Evolutionary conservation across 2,113 vertebrate species (phyloP).

Genomic region (Hippocampus mohnikei): DNA sequence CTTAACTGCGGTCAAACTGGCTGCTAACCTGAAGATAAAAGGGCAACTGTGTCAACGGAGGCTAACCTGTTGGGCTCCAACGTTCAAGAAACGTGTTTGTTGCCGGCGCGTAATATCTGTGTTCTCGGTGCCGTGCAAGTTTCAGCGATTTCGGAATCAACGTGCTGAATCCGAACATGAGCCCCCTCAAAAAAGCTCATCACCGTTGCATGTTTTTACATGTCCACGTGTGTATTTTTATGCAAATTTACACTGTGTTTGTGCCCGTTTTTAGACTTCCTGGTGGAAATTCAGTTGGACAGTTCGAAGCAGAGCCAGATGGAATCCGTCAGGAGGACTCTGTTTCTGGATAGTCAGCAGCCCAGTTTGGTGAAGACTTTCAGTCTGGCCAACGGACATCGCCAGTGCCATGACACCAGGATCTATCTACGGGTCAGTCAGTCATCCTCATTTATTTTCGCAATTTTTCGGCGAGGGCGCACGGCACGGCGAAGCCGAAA

Average conservation of each 20-base stretch:
- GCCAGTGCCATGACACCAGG: slow-evolving; percentile 75
- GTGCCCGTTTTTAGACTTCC: slow-evolving; percentile 69
- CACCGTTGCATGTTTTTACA: slow-evolving; percentile 4
- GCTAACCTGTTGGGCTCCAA: slow-evolving; percentile 34
- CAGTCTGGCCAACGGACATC: slow-evolving; percentile 70
- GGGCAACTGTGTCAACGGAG: slow-evolving; percentile 54
- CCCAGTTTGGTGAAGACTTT: slow-evolving; percentile 68
- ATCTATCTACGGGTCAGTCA: slow-evolving; percentile 81
- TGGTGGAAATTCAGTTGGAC: slow-evolving; percentile 84
- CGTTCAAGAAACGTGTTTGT: slow-evolving; percentile 43
- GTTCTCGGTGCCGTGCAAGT: neutral
- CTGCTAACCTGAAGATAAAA: slow-evolving; percentile 59
- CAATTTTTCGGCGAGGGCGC: neutral
- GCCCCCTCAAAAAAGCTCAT: neutral
- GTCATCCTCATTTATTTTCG: neutral
- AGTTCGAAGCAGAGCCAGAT: slow-evolving; percentile 80
- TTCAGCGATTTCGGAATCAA: slow-evolving; percentile 3
- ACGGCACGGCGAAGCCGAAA: no score
- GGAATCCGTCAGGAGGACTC: slow-evolving; percentile 75
- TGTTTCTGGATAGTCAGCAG: slow-evolving; percentile 78
- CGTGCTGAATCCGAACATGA: neutral
- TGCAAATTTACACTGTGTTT: neutral
- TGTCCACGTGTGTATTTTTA: slow-evolving; percentile 6
- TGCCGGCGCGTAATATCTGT: slow-evolving; percentile 31
- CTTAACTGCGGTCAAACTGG: slow-evolving; percentile 59